These are phyloP conservation scores for Elysia crispata DNA, from an alignment of 2,888 invertebrate genomes.

Conservation along the genomic window DNA sequence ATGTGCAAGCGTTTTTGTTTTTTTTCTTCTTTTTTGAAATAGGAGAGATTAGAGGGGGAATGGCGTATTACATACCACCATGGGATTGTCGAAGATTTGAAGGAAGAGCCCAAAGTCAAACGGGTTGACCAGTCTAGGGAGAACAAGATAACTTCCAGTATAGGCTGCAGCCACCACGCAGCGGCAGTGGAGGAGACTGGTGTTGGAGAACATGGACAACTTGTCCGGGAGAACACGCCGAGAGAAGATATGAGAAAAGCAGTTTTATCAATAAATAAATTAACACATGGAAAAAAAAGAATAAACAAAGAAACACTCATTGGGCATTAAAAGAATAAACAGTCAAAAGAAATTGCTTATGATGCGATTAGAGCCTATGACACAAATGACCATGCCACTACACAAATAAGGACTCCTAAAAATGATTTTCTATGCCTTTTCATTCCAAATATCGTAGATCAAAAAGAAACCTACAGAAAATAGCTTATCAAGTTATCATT, in stretches of 20 bases:
- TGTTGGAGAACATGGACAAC: constrained; percentile 37
- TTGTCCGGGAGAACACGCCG: not conserved
- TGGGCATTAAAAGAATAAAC: not conserved
- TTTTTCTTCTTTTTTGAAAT: no score
- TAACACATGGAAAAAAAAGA: not conserved
- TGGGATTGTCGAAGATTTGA: constrained; percentile 68
- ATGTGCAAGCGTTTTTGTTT: no score
- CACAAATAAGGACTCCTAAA: no score
- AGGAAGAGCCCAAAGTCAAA: constrained; percentile 61
- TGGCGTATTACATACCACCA: constrained; percentile 56
- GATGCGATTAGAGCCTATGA: no score
- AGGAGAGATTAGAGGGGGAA: no score
- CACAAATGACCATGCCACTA: no score
- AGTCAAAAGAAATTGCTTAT: not conserved
- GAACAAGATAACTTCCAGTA: constrained; percentile 61
- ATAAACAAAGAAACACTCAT: not conserved
- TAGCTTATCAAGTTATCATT: no score
- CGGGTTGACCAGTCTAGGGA: constrained; percentile 62
- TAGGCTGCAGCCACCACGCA: constrained; percentile 56
- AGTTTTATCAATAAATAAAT: not conserved
- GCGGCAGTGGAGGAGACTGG: constrained; percentile 32
- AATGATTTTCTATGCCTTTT: no score
- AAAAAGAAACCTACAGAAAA: no score
- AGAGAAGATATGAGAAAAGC: not conserved
- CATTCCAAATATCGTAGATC: no score